phyloP scores from a whole-genome alignment of 1,140 invertebrate genomes.

The Drosophila bocki region DNA sequence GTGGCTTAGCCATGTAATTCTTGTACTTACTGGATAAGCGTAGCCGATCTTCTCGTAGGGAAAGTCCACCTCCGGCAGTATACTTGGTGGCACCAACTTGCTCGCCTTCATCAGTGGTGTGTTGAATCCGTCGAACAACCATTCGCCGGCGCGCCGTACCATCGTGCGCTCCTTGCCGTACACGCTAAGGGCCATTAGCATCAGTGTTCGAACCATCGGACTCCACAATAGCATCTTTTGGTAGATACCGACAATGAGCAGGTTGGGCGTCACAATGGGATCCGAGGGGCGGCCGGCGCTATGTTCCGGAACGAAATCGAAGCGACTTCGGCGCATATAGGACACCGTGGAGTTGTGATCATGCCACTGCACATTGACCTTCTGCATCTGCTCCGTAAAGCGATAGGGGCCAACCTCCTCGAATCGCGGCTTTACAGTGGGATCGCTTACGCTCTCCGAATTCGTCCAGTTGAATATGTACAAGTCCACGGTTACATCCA shows the following conservation, averaged over 20 bases:
- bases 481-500: constrained; percentile 90
- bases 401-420: constrained; percentile 90
- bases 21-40: constrained; percentile 90
- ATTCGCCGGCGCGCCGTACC: constrained; percentile 88
- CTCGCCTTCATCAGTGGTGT: constrained; percentile 89
- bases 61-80: constrained; percentile 84
- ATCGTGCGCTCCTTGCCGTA: constrained; percentile 87
- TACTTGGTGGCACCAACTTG: constrained; percentile 85
- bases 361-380: constrained; percentile 89
- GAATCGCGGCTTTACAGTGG: constrained; percentile 87
- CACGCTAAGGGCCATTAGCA: constrained; percentile 86
- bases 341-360: constrained; percentile 92
- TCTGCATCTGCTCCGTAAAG: constrained; percentile 88
- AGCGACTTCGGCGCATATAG: constrained; percentile 91
- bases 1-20: background rate
- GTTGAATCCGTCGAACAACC: constrained; percentile 91
- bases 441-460: constrained; percentile 86
- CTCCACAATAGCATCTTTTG: constrained; percentile 80
- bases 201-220: constrained; percentile 86
- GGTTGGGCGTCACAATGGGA: constrained; percentile 91
- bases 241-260: constrained; percentile 87
- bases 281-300: constrained; percentile 92
- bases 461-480: constrained; percentile 95
- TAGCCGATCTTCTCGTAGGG: constrained; percentile 91
- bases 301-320: constrained; percentile 87